Conservation (phyloP, 1,140 invertebrate species). For the Grapholita molesta region DNA sequence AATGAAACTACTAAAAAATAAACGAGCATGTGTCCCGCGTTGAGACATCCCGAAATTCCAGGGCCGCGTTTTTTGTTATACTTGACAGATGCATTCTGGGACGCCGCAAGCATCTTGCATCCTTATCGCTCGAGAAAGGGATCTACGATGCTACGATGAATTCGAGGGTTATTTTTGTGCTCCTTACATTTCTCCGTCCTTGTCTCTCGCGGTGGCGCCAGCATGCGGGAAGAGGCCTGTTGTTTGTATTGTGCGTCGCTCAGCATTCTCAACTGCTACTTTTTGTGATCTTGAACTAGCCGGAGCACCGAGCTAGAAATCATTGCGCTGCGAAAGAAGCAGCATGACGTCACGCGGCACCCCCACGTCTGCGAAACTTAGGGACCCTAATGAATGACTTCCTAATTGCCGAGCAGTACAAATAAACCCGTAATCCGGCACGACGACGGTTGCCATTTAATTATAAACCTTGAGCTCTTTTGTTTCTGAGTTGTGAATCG, state of each 20-base stretch:
- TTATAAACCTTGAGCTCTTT: constrained; percentile 64
- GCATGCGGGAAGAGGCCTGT: constrained; percentile 45
- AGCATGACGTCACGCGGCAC: constrained; percentile 69
- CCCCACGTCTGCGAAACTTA: constrained; percentile 76
- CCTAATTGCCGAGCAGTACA: constrained; percentile 74
- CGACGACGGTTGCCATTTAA: constrained; percentile 48
- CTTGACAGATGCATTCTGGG: constrained; percentile 75
- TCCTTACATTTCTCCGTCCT: constrained; percentile 36
- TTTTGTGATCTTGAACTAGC: constrained; percentile 40
- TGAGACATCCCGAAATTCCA: constrained; percentile 73
- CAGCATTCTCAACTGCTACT: constrained; percentile 53
- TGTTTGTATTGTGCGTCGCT: constrained; percentile 55
- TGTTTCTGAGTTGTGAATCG: constrained; percentile 62
- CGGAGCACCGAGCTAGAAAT: constrained; percentile 37
- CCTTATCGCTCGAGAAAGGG: constrained; percentile 65
- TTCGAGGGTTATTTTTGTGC: constrained; percentile 69
- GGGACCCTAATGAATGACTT: constrained; percentile 77
- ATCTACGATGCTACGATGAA: constrained; percentile 59
- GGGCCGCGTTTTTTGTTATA: constrained; percentile 69
- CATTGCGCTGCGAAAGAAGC: constrained; percentile 50
- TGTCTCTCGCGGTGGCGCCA: constrained; percentile 55
- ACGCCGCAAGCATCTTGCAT: constrained; percentile 70
- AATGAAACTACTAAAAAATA: constrained; percentile 73
- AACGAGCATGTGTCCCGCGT: constrained; percentile 59
- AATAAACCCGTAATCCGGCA: constrained; percentile 70